Base-by-base conservation (phyloP, 2,113 vertebrate genomes). In the Labeo rohita region DNA sequence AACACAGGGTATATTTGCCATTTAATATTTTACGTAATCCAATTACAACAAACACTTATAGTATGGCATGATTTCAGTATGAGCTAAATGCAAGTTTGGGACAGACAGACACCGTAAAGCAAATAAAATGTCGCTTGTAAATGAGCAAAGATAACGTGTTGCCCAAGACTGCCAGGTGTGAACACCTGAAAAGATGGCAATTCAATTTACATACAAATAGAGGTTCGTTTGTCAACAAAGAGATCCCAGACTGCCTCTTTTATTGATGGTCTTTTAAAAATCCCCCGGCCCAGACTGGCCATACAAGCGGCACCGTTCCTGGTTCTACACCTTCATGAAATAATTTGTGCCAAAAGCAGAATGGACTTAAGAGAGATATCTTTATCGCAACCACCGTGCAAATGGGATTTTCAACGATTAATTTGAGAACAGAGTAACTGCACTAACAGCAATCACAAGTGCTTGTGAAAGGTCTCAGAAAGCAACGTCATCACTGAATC, bases 1-100 rank as follows among this genome's bases (percentile, higher is more conserved):
- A 92, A 93, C 90, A 92, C 90, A 95, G 91, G 85, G 68, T 61
- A 50, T 12, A 23, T 73, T 47, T 12, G 70, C 63, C 12, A 34
- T 2, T 65, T 34, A 66, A 72, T 45, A n/a, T 11, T 2, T 45
- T 8, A n/a, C 16, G 65, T 68, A 36, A 39, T 36, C 34, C 34
- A 6, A 68, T 72, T 74, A 13, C 21, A 12, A 28, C 10, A 39
- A 43, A 66, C 13, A 11, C 39, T 63, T 82, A 3, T 28, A 23
- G 23, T 9, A 59, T 13, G 43, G 18, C 18, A 74, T 23, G 43
- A 70, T 74, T 78, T 52, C n/a, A 52, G 12, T 50, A 50, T 52
- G 8, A 50, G 34, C 75, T 47, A 81, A 21, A 15, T n/a, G 70
- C 13, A 76, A 16, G 45, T 52, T 50, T 28, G 47, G 23, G 74